Evolutionary conservation across 1,140 invertebrate species (phyloP).

Genomic region (Zaprionus tsacasi): DNA sequence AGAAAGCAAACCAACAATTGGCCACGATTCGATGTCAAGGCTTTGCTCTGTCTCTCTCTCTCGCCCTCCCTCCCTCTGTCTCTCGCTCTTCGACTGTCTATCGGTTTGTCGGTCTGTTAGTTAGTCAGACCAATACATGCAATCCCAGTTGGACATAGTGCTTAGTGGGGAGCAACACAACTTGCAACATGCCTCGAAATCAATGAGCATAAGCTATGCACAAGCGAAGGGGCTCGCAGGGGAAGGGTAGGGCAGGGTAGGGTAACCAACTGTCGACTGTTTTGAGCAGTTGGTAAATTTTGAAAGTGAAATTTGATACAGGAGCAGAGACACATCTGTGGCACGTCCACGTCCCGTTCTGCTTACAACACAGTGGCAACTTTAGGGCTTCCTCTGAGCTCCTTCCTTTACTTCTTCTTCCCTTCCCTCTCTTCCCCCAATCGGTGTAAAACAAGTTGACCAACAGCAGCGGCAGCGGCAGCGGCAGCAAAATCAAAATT

Average conservation of each 20-base stretch:
- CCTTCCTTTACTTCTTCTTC: slow-evolving; percentile 42
- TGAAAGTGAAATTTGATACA: slow-evolving; percentile 59
- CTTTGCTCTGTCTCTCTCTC: slow-evolving; percentile 10
- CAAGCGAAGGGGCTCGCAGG: neutral
- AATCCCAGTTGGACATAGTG: slow-evolving; percentile 22
- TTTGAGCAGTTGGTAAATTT: slow-evolving; percentile 53
- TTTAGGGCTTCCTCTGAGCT: slow-evolving; percentile 38
- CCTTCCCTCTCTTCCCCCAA: neutral
- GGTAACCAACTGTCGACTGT: slow-evolving; percentile 36
- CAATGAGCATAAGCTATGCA: slow-evolving; percentile 54
- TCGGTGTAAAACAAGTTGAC: slow-evolving; percentile 35
- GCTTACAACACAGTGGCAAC: slow-evolving; percentile 37
- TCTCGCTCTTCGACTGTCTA: neutral
- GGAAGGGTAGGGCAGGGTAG: neutral
- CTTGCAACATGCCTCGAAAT: slow-evolving; percentile 60
- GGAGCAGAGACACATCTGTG: slow-evolving; percentile 15
- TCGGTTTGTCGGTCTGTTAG: slow-evolving; percentile 5
- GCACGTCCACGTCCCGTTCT: slow-evolving; percentile 6
- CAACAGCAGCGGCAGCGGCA: too few relatives aligned
- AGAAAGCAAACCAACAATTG: slow-evolving; percentile 44
- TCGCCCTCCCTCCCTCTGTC: neutral
- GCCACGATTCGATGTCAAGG: slow-evolving; percentile 49
- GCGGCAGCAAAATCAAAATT: slow-evolving; percentile 47
- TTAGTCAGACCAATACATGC: slow-evolving; percentile 20
- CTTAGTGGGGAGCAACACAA: slow-evolving; percentile 8